Percentiles rank a stretch among this genome's conserved stretches.
phyloP scores from a whole-genome alignment of 2,888 invertebrate species.

The Drosophila stalkeri region DNA sequence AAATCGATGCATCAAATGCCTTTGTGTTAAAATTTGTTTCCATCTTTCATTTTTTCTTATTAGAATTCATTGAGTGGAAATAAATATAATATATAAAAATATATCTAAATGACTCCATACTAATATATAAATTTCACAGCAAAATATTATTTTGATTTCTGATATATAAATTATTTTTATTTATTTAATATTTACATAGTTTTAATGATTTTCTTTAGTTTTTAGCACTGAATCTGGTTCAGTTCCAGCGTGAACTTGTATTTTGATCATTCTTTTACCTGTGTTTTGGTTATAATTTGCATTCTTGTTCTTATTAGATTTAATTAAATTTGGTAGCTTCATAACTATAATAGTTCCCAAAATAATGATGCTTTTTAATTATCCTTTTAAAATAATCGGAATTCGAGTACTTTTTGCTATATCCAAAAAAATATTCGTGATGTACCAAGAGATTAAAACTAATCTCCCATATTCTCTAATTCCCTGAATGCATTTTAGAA shows the following conservation, averaged over 20 bases:
- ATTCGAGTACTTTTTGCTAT: neutral
- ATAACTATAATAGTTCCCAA: neutral
- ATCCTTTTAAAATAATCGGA: too few relatives aligned
- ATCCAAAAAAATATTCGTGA: neutral
- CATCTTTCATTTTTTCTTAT: neutral
- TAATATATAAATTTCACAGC: neutral
- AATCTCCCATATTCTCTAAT: constrained; percentile 2
- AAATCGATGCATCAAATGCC: neutral
- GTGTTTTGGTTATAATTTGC: neutral
- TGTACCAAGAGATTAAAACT: neutral
- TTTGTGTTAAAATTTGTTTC: neutral
- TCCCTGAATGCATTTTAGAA: constrained; percentile 7
- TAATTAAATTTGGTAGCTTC: neutral
- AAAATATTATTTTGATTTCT: neutral
- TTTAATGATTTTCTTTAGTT: neutral
- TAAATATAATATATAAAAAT: neutral
- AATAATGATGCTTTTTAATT: neutral
- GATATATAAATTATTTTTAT: neutral
- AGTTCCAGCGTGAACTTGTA: neutral
- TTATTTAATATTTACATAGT: neutral
- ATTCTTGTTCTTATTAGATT: neutral
- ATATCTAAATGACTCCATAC: neutral
- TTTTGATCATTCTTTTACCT: neutral
- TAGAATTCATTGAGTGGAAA: neutral
- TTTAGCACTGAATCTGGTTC: neutral